Percentiles rank a stretch among this genome's conserved stretches.
These are phyloP conservation scores for Synergus laeviventris DNA, from an alignment of 2,888 invertebrate species.

Conservation along the genomic window DNA sequence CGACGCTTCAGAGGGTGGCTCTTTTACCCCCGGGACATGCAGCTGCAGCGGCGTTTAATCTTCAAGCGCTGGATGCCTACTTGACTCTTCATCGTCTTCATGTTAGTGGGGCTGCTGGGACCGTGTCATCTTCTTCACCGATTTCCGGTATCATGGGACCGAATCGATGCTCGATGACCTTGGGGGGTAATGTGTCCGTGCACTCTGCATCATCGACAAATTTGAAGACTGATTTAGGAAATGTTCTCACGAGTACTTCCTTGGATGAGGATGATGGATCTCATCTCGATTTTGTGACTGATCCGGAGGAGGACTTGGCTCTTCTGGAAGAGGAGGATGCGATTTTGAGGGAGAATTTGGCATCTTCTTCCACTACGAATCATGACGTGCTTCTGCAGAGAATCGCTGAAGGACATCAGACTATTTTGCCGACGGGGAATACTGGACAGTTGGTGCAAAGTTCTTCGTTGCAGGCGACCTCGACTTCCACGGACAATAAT, in stretches of 20 bases:
- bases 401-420: constrained; percentile 62
- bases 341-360: constrained; percentile 78
- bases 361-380: constrained; percentile 48
- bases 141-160: constrained; percentile 60
- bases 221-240: constrained; percentile 51
- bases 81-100: constrained; percentile 77
- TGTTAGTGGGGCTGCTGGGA: constrained; percentile 57
- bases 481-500: constrained; percentile 59
- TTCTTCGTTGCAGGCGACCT: constrained; percentile 60
- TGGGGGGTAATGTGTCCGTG: constrained; percentile 47
- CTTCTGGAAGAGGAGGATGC: constrained; percentile 86
- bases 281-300: constrained; percentile 69
- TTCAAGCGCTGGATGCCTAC: constrained; percentile 92
- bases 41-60: constrained; percentile 89
- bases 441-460: constrained; percentile 47
- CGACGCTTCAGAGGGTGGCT: constrained; percentile 89
- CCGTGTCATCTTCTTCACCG: constrained; percentile 60
- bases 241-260: constrained; percentile 51
- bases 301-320: constrained; percentile 83
- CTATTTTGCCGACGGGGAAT: constrained; percentile 36
- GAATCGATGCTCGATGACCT: constrained; percentile 39
- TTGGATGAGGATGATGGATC: constrained; percentile 65
- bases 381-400: constrained; percentile 69
- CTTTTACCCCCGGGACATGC: constrained; percentile 89
- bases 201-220: constrained; percentile 62